phyloP scores from a whole-genome alignment of 1,140 invertebrate species.

The Zaprionus lachaisei region DNA sequence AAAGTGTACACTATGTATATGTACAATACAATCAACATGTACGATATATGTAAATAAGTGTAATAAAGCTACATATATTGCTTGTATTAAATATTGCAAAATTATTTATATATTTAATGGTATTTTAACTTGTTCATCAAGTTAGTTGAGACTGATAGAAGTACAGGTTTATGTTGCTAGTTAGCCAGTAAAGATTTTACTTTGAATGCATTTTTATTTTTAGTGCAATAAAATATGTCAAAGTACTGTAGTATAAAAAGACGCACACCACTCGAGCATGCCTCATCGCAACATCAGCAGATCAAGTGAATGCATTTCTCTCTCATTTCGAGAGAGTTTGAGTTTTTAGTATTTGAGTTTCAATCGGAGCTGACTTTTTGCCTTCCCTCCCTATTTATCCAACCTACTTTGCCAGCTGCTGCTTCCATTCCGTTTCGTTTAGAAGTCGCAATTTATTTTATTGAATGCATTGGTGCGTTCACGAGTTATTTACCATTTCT shows the following conservation, averaged over 20 bases:
- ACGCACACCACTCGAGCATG: not conserved
- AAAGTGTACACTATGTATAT: not conserved
- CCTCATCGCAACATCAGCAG: conserved; percentile 6
- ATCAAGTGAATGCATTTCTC: conserved; percentile 1
- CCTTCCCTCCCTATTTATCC: conserved; percentile 9
- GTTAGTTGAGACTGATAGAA: too few species aligned
- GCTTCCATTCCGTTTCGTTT: conserved; percentile 42
- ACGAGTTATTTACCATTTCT: conserved; percentile 54
- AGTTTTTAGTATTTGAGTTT: conserved; percentile 9
- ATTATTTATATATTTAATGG: not conserved
- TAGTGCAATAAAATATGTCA: not conserved
- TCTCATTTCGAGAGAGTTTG: not conserved
- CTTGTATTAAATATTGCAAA: not conserved
- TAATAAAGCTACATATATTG: too few species aligned
- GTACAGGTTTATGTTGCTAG: too few species aligned
- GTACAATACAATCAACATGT: not conserved
- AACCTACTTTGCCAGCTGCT: conserved; percentile 28
- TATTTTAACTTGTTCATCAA: too few species aligned
- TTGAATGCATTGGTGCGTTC: conserved; percentile 53
- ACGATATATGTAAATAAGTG: not conserved
- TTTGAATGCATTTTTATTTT: not conserved
- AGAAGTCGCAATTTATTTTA: conserved; percentile 58
- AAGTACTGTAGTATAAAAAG: conserved; percentile 9
- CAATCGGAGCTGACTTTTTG: conserved; percentile 9
- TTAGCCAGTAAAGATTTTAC: too few species aligned